Conservation (phyloP, 2,888 invertebrate species). For the Lypha dubia region DNA sequence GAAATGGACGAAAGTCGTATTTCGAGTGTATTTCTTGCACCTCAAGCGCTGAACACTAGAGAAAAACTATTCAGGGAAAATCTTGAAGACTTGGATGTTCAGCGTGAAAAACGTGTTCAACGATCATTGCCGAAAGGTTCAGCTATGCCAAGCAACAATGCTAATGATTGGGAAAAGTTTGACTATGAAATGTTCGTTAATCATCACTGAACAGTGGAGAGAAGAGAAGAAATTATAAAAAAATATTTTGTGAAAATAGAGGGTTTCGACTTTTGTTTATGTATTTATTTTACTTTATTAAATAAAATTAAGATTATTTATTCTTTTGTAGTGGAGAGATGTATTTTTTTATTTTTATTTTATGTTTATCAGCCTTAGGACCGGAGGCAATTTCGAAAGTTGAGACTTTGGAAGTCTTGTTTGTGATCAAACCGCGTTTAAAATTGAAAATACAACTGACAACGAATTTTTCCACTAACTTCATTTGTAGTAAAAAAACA, state of each 20-base stretch:
- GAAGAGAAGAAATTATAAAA: not conserved
- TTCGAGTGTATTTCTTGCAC: constrained; percentile 74
- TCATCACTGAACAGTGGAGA: constrained; percentile 66
- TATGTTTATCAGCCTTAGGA: too few relatives aligned
- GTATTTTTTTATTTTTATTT: too few relatives aligned
- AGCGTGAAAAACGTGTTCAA: constrained; percentile 74
- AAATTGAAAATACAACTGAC: too few relatives aligned
- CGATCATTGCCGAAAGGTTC: constrained; percentile 77
- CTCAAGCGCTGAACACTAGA: constrained; percentile 76
- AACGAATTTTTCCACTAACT: too few relatives aligned
- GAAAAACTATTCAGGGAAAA: constrained; percentile 77
- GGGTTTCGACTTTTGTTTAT: constrained; percentile 45
- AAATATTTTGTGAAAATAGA: constrained; percentile 26
- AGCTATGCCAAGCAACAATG: constrained; percentile 75
- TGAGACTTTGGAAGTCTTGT: too few relatives aligned
- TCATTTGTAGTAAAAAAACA: too few relatives aligned
- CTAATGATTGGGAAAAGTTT: constrained; percentile 79
- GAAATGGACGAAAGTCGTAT: constrained; percentile 79
- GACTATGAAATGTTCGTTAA: constrained; percentile 78
- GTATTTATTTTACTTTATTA: constrained; percentile 37
- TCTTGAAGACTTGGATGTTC: constrained; percentile 75
- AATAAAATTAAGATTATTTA: constrained; percentile 32
- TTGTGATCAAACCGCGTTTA: too few relatives aligned
- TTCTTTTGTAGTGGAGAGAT: not conserved
- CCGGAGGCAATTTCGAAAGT: too few relatives aligned